Percentiles rank a stretch among this genome's conserved stretches.
phyloP scores from a whole-genome alignment of 2,888 invertebrate genomes.

The Metallyticus violacea region DNA sequence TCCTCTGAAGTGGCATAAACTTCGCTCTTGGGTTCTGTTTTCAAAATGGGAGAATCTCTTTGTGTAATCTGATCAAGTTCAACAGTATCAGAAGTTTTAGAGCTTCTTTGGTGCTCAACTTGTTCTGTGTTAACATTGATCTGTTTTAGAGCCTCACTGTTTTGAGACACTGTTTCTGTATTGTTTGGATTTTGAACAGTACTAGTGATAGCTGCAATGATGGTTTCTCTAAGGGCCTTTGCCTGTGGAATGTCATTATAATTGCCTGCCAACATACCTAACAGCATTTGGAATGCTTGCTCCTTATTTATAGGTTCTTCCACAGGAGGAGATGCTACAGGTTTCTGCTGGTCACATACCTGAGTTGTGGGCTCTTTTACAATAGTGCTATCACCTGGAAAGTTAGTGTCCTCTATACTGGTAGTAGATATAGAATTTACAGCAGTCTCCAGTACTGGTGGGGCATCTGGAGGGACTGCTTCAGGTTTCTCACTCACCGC shows the following conservation, averaged over 20 bases:
- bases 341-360: constrained; percentile 3
- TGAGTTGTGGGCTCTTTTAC: not conserved
- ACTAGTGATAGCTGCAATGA: not conserved
- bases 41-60: not conserved
- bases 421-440: not conserved
- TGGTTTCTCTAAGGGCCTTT: constrained; percentile 9
- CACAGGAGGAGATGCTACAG: not conserved
- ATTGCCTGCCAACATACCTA: constrained; percentile 8
- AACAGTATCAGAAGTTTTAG: not conserved
- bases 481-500: constrained; percentile 34
- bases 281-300: constrained; percentile 19
- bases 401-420: not conserved
- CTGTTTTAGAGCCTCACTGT: not conserved
- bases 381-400: not conserved
- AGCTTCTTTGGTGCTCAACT: not conserved
- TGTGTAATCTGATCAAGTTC: not conserved
- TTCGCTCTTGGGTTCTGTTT: not conserved
- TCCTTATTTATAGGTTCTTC: constrained; percentile 11
- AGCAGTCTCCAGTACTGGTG: not conserved
- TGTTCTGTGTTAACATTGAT: not conserved
- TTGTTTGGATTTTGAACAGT: not conserved
- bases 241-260: constrained; percentile 18
- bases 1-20: not conserved
- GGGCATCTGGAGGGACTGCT: constrained; percentile 16
- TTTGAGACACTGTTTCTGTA: not conserved